These are phyloP conservation scores for Mesoclemmys tuberculata DNA, from an alignment of 2,113 vertebrate species.

Conservation along the genomic window DNA sequence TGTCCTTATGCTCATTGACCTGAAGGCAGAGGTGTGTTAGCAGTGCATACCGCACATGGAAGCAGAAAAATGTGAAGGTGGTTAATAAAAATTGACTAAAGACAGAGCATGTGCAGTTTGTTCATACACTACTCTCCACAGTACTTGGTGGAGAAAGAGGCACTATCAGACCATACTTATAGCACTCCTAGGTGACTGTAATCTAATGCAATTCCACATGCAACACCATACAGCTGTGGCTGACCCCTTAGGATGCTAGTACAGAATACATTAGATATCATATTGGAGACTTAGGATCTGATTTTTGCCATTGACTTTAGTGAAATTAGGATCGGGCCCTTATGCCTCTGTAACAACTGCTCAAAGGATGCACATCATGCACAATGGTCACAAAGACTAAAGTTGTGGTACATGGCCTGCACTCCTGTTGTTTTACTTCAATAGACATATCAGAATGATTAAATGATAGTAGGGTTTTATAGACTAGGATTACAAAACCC, in stretches of 20 bases:
- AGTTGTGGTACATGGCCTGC: not conserved
- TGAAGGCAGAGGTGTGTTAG: slow-evolving; percentile 35
- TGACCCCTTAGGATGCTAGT: slow-evolving; percentile 61
- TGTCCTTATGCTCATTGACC: slow-evolving; percentile 43
- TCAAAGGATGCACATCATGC: not conserved
- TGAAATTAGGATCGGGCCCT: slow-evolving; percentile 13
- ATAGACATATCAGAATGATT: not conserved
- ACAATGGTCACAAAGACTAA: not conserved
- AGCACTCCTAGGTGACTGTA: slow-evolving; percentile 58
- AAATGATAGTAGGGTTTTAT: not conserved
- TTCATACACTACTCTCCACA: slow-evolving; percentile 63
- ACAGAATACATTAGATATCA: slow-evolving; percentile 53
- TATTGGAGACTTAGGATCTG: slow-evolving; percentile 34
- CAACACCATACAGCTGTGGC: slow-evolving; percentile 50
- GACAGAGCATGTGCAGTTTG: slow-evolving; percentile 63
- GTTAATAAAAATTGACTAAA: slow-evolving; percentile 70
- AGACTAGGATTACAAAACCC: not conserved
- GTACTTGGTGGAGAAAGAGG: not conserved
- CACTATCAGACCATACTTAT: slow-evolving; percentile 38
- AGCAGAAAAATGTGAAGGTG: slow-evolving; percentile 66
- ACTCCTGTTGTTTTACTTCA: not conserved
- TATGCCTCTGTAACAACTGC: not conserved
- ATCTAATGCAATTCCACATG: slow-evolving; percentile 32
- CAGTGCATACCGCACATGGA: not conserved
- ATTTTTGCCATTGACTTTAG: slow-evolving; percentile 54